These are phyloP conservation scores for Drosophila watanabei DNA, from an alignment of 1,140 invertebrate genomes.

Conservation along the genomic window DNA sequence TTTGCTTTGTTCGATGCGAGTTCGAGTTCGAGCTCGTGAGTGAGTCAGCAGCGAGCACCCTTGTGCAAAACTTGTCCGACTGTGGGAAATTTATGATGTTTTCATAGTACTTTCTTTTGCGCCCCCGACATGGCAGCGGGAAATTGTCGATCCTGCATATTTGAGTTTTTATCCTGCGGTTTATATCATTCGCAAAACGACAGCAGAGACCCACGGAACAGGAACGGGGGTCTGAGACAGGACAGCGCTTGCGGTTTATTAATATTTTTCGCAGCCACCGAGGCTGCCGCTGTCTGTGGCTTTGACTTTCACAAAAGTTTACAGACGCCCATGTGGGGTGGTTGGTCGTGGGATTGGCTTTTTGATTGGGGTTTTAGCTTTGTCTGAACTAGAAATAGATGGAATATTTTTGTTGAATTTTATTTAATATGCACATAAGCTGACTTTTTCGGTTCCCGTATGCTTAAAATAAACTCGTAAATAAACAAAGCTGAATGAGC, in stretches of 20 bases:
- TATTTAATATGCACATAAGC: conserved; percentile 35
- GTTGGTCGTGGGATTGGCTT: conserved; percentile 38
- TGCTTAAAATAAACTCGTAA: conserved; percentile 12
- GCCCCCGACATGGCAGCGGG: conserved; percentile 32
- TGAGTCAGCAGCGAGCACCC: conserved; percentile 52
- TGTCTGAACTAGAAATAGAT: conserved; percentile 53
- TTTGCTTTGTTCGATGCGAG: conserved; percentile 17
- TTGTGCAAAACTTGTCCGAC: conserved; percentile 46
- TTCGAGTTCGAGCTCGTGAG: background rate
- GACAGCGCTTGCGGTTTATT: conserved; percentile 61
- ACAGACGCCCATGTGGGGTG: conserved; percentile 35
- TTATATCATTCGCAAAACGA: conserved; percentile 54
- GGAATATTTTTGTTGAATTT: conserved; percentile 38
- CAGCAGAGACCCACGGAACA: background rate
- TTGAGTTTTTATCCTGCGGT: conserved; percentile 66
- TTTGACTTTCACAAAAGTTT: conserved; percentile 63
- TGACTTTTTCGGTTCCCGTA: conserved; percentile 11
- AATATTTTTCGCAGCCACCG: conserved; percentile 57
- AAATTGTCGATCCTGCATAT: conserved; percentile 68
- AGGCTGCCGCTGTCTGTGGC: conserved; percentile 51
- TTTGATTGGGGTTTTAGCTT: conserved; percentile 52
- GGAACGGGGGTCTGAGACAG: conserved; percentile 35
- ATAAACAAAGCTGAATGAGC: conserved; percentile 9
- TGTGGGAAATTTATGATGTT: conserved; percentile 67
- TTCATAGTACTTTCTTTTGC: conserved; percentile 55